Percentiles rank a stretch among this genome's conserved stretches.
phyloP scores from a whole-genome alignment of 2,888 invertebrate genomes.

The Chrysina gloriosa region DNA sequence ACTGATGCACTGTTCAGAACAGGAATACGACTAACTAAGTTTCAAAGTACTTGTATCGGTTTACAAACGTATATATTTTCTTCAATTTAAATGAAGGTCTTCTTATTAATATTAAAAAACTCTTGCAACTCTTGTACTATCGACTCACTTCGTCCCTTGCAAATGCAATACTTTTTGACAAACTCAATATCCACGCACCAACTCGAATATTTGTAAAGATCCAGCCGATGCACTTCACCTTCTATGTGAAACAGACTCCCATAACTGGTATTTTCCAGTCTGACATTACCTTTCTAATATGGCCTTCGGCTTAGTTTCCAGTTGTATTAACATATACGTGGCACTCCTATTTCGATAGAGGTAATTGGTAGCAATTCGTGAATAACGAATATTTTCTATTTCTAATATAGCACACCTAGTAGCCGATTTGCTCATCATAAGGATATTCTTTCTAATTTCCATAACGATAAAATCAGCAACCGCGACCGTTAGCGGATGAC shows the following conservation, averaged over 20 bases:
- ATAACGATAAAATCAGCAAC: conserved; percentile 67
- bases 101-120: not conserved
- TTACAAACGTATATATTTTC: too few relatives aligned
- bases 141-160: conserved; percentile 53
- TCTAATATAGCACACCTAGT: conserved; percentile 57
- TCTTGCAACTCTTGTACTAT: not conserved
- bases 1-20: too few relatives aligned
- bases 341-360: not conserved
- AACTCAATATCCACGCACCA: conserved; percentile 66
- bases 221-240: conserved; percentile 73
- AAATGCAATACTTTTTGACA: conserved; percentile 71
- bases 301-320: conserved; percentile 19
- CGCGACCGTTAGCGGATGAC: conserved; percentile 67
- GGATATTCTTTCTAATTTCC: conserved; percentile 44
- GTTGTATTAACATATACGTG: conserved; percentile 8
- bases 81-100: too few relatives aligned
- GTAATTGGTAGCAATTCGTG: conserved; percentile 10
- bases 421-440: conserved; percentile 40
- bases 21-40: too few relatives aligned
- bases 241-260: conserved; percentile 63
- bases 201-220: conserved; percentile 67
- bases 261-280: not conserved
- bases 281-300: conserved; percentile 21
- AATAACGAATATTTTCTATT: not conserved
- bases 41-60: too few relatives aligned